phyloP scores from a whole-genome alignment of 2,797 vertebrate species.

The Okamejei kenojei region DNA sequence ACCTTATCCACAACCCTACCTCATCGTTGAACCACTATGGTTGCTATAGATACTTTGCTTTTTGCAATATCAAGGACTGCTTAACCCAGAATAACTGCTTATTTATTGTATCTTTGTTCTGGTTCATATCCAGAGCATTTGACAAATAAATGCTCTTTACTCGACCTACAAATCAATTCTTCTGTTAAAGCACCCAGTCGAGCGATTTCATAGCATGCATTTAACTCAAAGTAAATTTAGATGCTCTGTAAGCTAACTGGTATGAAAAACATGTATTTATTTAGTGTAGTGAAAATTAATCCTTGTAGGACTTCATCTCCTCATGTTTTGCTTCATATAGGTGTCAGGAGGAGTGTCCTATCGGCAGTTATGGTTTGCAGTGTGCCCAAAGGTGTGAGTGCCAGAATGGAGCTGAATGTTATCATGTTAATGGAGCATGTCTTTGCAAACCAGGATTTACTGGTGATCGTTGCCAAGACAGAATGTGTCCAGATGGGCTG shows the following conservation, averaged over 20 bases:
- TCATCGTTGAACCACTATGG: too few relatives aligned
- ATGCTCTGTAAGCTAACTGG: neutral
- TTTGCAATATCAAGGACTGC: too few relatives aligned
- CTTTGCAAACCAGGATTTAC: slow-evolving; percentile 88
- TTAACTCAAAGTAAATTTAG: neutral
- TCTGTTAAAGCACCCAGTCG: too few relatives aligned
- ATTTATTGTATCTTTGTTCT: too few relatives aligned
- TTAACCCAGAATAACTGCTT: too few relatives aligned
- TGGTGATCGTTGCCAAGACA: slow-evolving; percentile 84
- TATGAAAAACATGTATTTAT: neutral
- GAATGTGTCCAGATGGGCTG: slow-evolving; percentile 83
- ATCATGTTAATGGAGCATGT: slow-evolving; percentile 84
- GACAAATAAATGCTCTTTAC: too few relatives aligned
- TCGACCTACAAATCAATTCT: too few relatives aligned
- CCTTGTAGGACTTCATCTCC: neutral
- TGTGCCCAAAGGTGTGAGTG: slow-evolving; percentile 84
- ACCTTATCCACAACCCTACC: too few relatives aligned
- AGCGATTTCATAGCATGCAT: neutral
- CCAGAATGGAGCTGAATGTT: slow-evolving; percentile 87
- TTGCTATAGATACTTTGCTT: too few relatives aligned
- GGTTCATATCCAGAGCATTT: too few relatives aligned
- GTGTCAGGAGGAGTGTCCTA: slow-evolving; percentile 93
- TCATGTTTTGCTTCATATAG: slow-evolving; percentile 51
- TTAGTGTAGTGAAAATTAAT: neutral
- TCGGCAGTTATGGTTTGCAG: slow-evolving; percentile 83